Evolutionary conservation across 2,113 vertebrate genomes (phyloP).

Genomic region (Illadopsis cleaveri): DNA sequence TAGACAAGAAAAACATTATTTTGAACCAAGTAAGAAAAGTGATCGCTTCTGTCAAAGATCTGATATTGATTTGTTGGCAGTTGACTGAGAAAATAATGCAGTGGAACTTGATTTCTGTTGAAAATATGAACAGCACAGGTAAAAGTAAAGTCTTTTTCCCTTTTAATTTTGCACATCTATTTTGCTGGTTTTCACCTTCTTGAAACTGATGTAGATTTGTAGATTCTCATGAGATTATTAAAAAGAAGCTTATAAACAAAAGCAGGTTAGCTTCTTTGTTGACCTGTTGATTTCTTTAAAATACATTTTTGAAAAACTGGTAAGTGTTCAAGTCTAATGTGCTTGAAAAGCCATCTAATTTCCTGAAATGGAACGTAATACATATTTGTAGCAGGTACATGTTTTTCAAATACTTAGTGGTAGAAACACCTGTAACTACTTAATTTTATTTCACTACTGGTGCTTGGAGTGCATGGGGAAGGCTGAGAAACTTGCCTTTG

Average conservation of each 20-base stretch:
- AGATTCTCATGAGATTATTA: not conserved
- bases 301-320: not conserved
- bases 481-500: not conserved
- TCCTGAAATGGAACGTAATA: not conserved
- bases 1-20: not conserved
- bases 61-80: not conserved
- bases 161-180: not conserved
- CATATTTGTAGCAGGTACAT: not conserved
- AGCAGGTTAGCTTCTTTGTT: not conserved
- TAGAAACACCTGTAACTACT: not conserved
- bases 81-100: not conserved
- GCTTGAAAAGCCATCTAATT: not conserved
- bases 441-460: not conserved
- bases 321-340: not conserved
- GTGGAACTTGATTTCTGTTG: not conserved
- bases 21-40: conserved; percentile 12
- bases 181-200: not conserved
- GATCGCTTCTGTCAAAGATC: not conserved
- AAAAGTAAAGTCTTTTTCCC: not conserved
- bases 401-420: not conserved
- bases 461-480: not conserved
- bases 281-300: not conserved
- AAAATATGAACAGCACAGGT: not conserved
- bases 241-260: conserved; percentile 3
- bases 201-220: not conserved